Base-by-base conservation (phyloP, 2,113 vertebrate genomes). In the Atractosteus spatula region DNA sequence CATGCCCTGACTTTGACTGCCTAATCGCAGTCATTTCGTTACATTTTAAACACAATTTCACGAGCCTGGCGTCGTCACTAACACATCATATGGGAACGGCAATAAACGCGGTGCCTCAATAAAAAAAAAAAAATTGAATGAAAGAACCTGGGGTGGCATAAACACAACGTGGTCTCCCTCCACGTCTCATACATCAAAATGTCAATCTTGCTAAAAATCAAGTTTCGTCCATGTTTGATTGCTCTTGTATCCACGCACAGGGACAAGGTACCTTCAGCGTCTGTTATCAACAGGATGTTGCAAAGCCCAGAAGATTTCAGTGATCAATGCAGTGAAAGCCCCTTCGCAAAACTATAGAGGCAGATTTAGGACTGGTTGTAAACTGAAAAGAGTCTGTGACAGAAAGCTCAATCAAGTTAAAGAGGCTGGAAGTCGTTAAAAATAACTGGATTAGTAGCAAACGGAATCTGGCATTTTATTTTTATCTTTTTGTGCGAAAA, bases 381-480 rank as follows among this genome's bases (percentile, higher is more conserved):
- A 64, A 56, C 59, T 64, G 54, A 68, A 41, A 74, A 29, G 74
- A 67, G 71, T 76, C 74, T 62, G 47, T 68, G 75, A 64, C 68
- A 51, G 73, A 71, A 55, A 66, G 56, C 57, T 14, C 7, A 29
- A 29, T 29, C 29, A 7, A 8, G n/a, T 59, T 68, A 29, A 16
- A 56, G 79, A 55, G 69, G 65, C 51, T 11, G 0, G 66, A 82
- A 90, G 82, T 82, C 79, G 16, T 73, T 77, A 64, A 75, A 75
- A 80, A 82, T 75, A 29, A 73, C 87, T 84, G 89, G 89, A 79
- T 85, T 86, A 87, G 90, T 14, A 12, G 64, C 59, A 12, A 17
- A 71, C 77, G 11, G 69, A 75, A 43, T 51, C 57, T 54, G 29
- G 57, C 2, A 55, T 62, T 55, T 62, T 5, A 61, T 51, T 5